Percentiles rank a stretch among this genome's conserved stretches.
phyloP scores from a whole-genome alignment of 2,888 invertebrate genomes.

The Caenorhabditis macrosperma region DNA sequence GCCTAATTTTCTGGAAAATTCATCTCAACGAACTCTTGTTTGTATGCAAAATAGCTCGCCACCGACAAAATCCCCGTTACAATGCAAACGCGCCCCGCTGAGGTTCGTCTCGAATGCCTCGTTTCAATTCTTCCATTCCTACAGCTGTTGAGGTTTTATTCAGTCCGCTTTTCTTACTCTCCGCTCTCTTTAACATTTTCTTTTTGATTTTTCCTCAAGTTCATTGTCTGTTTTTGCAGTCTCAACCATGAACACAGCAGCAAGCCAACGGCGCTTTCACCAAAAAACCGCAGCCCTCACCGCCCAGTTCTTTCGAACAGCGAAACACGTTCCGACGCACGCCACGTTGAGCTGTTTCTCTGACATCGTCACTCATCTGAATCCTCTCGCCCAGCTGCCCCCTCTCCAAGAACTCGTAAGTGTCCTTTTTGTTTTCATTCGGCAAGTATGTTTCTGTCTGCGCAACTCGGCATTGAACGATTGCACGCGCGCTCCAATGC shows the following conservation, averaged over 20 bases:
- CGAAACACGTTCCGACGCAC: neutral
- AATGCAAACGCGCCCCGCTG: constrained; percentile 3
- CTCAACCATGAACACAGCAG: too few species aligned
- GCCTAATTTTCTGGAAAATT: neutral
- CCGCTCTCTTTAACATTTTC: too few species aligned
- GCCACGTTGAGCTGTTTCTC: neutral
- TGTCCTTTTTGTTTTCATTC: neutral
- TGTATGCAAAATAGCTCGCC: neutral
- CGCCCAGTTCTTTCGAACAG: neutral
- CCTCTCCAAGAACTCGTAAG: neutral
- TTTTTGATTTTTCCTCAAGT: too few species aligned
- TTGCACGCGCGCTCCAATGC: too few species aligned
- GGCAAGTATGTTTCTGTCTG: neutral
- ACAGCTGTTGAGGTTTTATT: neutral
- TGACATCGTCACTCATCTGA: neutral
- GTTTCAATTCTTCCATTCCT: neutral
- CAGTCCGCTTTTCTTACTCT: too few species aligned
- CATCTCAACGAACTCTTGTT: neutral
- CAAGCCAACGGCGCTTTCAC: too few species aligned
- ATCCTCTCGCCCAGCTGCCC: constrained; percentile 8
- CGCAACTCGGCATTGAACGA: too few species aligned
- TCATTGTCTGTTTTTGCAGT: too few species aligned
- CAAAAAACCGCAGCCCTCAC: too few species aligned
- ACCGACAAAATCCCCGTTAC: neutral
- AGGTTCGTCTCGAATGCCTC: neutral